Evolutionary conservation across 2,888 invertebrate genomes (phyloP).

Genomic region (Amorpha juglandis): DNA sequence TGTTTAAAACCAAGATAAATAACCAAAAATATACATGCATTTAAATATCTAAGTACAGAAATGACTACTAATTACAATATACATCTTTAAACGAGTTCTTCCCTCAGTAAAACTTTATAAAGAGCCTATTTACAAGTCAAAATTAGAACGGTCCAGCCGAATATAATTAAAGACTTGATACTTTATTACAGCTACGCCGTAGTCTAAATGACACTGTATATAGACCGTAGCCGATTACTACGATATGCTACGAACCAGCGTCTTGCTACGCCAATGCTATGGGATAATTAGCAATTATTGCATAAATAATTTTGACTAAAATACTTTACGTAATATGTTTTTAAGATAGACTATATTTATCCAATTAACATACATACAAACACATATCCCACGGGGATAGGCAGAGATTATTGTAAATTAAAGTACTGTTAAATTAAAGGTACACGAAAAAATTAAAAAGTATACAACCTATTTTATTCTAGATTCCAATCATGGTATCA

Average conservation of each 20-base stretch:
- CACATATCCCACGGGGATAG: no score
- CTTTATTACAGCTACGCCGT: conserved; percentile 30
- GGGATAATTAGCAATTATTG: conserved; percentile 36
- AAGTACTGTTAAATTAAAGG: not conserved
- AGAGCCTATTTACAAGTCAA: conserved; percentile 17
- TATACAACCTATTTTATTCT: not conserved
- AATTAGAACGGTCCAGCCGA: conserved; percentile 20
- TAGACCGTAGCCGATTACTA: conserved; percentile 35
- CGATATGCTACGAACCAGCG: conserved; percentile 37
- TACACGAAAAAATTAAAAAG: not conserved
- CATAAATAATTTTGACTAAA: not conserved
- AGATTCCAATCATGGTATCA: not conserved
- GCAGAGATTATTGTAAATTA: not conserved
- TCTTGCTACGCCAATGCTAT: conserved; percentile 33
- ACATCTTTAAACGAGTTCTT: not conserved
- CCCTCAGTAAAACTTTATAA: conserved; percentile 3
- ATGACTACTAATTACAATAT: conserved; percentile 9
- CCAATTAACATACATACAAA: not conserved
- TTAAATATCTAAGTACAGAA: not conserved
- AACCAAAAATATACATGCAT: not conserved
- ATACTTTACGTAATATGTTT: not conserved
- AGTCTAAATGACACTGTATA: conserved; percentile 26
- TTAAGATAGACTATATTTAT: not conserved
- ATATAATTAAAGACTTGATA: conserved; percentile 22
- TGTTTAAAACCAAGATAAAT: not conserved